Percentiles rank a stretch among this genome's conserved stretches.
These are phyloP conservation scores for Pogona vitticeps DNA, from an alignment of 2,113 vertebrate genomes.

Conservation along the genomic window DNA sequence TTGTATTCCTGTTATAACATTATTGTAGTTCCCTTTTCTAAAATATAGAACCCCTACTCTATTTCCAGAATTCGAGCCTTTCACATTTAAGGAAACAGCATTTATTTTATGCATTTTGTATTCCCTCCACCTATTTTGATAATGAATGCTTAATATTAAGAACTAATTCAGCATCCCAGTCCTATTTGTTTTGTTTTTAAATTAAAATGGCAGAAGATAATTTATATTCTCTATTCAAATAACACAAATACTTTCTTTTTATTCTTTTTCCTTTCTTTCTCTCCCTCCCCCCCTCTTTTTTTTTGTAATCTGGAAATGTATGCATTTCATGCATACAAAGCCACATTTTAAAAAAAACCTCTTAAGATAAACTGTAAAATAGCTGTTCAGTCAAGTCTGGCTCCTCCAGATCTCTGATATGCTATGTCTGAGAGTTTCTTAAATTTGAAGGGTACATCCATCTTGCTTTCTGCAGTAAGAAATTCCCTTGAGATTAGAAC, in stretches of 20 bases:
- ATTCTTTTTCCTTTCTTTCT: no score
- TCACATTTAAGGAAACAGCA: neutral
- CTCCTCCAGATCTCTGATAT: neutral
- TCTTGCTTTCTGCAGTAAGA: neutral
- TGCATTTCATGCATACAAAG: neutral
- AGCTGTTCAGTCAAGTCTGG: neutral
- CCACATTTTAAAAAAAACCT: neutral
- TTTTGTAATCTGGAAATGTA: neutral
- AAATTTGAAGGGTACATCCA: conserved; percentile 4
- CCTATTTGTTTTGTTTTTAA: neutral
- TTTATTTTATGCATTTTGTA: neutral
- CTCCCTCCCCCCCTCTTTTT: no score
- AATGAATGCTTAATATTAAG: neutral
- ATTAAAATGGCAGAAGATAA: neutral
- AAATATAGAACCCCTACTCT: neutral
- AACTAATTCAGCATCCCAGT: neutral
- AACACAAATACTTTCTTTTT: no score
- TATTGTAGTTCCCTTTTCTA: neutral
- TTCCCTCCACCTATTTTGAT: neutral
- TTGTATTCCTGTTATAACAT: no score
- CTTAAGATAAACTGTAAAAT: neutral
- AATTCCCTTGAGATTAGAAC: neutral
- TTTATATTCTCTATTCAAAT: neutral
- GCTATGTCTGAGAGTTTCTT: neutral
- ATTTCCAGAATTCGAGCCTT: neutral